These are phyloP conservation scores for Alcis repandata DNA, from an alignment of 2,888 invertebrate species.

Conservation along the genomic window DNA sequence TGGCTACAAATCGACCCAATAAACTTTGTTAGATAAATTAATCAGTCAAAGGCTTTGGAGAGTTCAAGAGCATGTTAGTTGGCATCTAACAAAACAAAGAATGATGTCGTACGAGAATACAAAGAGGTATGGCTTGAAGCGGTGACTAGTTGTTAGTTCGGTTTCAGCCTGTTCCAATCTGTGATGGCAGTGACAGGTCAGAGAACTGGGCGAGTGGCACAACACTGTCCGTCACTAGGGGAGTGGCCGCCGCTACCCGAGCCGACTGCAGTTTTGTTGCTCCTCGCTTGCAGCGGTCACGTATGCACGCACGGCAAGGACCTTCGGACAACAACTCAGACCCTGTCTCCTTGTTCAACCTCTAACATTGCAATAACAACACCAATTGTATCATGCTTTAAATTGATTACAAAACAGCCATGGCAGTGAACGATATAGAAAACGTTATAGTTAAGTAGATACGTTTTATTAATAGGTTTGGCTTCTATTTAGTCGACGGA, in stretches of 20 bases:
- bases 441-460: constrained; percentile 36
- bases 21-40: constrained; percentile 41
- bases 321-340: constrained; percentile 44
- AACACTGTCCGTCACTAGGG: constrained; percentile 36
- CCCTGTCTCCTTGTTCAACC: constrained; percentile 19
- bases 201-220: constrained; percentile 45
- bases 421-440: constrained; percentile 37
- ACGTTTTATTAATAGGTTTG: constrained; percentile 1
- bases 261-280: constrained; percentile 50
- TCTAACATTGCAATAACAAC: constrained; percentile 13
- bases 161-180: constrained; percentile 45
- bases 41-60: constrained; percentile 46
- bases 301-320: constrained; percentile 53
- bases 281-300: constrained; percentile 60
- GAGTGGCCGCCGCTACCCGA: constrained; percentile 26
- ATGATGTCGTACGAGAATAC: constrained; percentile 37
- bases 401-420: constrained; percentile 25
- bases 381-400: background rate
- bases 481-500: constrained; percentile 31
- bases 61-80: constrained; percentile 47
- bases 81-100: too few species aligned
- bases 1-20: constrained; percentile 22
- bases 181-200: constrained; percentile 47
- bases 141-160: background rate
- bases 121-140: constrained; percentile 12